Evolutionary conservation across 2,113 vertebrate genomes (phyloP).

Genomic region (Tiliqua scincoides): DNA sequence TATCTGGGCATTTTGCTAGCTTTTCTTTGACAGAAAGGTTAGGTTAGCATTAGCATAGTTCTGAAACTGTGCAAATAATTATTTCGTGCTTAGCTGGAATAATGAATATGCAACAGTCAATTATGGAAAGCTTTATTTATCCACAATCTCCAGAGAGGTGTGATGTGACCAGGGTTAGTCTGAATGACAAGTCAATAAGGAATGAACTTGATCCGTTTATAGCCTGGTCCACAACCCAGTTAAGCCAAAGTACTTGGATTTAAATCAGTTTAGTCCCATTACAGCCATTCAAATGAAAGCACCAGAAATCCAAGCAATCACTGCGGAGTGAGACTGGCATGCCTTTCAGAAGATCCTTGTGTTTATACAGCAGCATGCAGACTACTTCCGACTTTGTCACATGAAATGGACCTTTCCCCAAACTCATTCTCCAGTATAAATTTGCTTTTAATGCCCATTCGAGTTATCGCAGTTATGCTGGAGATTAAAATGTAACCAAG

Average conservation of each 20-base stretch:
- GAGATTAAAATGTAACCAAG: slow-evolving; percentile 29
- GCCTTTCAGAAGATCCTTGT: slow-evolving; percentile 3
- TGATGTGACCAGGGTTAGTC: slow-evolving; percentile 22
- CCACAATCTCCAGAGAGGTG: not conserved
- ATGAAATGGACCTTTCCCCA: not conserved
- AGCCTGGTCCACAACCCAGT: slow-evolving; percentile 17
- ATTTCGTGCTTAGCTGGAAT: not conserved
- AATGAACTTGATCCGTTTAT: slow-evolving; percentile 40
- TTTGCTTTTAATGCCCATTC: slow-evolving; percentile 5
- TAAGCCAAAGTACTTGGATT: slow-evolving; percentile 11
- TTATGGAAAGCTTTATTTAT: slow-evolving; percentile 35
- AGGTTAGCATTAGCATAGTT: not conserved
- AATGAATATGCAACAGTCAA: slow-evolving; percentile 26
- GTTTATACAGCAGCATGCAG: not conserved
- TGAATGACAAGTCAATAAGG: slow-evolving; percentile 35
- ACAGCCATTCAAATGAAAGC: slow-evolving; percentile 5
- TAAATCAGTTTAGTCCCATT: not conserved
- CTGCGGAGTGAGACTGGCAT: not conserved
- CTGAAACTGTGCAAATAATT: slow-evolving; percentile 17
- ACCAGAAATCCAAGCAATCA: not conserved
- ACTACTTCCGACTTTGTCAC: not conserved
- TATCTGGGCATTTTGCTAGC: slow-evolving; percentile 19
- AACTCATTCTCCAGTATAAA: not conserved
- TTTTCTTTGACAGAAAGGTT: slow-evolving; percentile 18
- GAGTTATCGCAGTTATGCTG: slow-evolving; percentile 13